Evolutionary conservation across 2,888 invertebrate genomes (phyloP).

Genomic region (Antitype chi): DNA sequence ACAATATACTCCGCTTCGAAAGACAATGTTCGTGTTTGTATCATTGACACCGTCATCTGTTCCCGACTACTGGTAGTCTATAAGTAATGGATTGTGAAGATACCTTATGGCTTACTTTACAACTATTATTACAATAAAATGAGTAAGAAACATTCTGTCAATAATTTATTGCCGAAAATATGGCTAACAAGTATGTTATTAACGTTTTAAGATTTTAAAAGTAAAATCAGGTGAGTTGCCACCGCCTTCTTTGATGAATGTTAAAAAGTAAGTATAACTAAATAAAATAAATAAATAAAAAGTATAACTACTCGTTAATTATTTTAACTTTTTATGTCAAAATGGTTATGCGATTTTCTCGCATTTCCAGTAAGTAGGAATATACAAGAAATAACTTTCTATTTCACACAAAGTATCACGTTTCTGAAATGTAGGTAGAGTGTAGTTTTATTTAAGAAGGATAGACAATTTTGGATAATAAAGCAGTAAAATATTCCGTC

Average conservation of each 20-base stretch:
- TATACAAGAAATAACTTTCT: not conserved
- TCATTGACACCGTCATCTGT: constrained; percentile 52
- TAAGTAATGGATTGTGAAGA: constrained; percentile 21
- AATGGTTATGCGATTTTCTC: not conserved
- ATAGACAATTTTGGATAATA: not conserved
- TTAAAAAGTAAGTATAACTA: no score
- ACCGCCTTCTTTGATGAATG: not conserved
- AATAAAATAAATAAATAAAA: no score
- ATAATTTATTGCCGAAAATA: not conserved
- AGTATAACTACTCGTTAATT: not conserved
- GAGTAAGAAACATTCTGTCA: not conserved
- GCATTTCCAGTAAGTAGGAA: not conserved
- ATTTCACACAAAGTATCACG: no score
- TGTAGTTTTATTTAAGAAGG: not conserved
- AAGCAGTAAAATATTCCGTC: not conserved
- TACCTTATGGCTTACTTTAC: not conserved
- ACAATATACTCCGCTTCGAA: constrained; percentile 73
- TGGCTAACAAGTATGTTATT: not conserved
- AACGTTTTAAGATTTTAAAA: not conserved
- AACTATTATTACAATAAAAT: not conserved
- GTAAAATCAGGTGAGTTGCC: not conserved
- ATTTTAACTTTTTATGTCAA: not conserved
- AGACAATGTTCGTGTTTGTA: constrained; percentile 69
- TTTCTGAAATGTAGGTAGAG: no score
- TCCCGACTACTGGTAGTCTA: constrained; percentile 30